Percentiles rank a stretch among this genome's conserved stretches.
Evolutionary conservation across 1,140 invertebrate species (phyloP).

Genomic region (Venustaconcha ellipsiformis): DNA sequence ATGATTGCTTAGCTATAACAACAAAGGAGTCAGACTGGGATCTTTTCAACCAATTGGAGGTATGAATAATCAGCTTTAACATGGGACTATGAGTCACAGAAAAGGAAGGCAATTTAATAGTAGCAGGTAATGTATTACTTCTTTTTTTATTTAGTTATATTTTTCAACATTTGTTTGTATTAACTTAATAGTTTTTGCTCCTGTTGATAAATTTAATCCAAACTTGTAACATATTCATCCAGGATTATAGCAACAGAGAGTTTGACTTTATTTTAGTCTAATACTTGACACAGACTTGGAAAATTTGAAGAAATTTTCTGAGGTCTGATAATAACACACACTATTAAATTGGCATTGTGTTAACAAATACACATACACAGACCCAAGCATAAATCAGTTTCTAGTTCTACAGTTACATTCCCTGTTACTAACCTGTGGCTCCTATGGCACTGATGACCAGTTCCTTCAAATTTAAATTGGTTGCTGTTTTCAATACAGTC

Average conservation of each 20-base stretch:
- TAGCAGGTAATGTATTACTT: too few relatives aligned
- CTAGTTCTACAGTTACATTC: conserved; percentile 22
- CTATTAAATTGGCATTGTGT: not conserved
- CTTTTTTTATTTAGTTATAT: too few relatives aligned
- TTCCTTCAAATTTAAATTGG: conserved; percentile 74
- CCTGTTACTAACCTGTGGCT: conserved; percentile 70
- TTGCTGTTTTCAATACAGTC: conserved; percentile 73
- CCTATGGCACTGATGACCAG: conserved; percentile 79
- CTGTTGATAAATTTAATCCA: not conserved
- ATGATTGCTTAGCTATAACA: too few relatives aligned
- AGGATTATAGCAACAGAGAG: not conserved
- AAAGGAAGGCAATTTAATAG: too few relatives aligned
- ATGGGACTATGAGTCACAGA: too few relatives aligned
- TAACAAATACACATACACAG: not conserved
- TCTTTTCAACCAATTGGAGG: too few relatives aligned
- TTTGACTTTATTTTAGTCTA: too few relatives aligned
- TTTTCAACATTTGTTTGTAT: too few relatives aligned
- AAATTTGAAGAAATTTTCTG: not conserved
- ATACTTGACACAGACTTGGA: too few relatives aligned
- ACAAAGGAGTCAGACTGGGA: too few relatives aligned
- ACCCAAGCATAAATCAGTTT: not conserved
- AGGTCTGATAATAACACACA: not conserved
- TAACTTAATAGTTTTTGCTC: too few relatives aligned
- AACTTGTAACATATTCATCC: not conserved
- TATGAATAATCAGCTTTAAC: too few relatives aligned